Evolutionary conservation across 2,888 invertebrate species (phyloP).

Genomic region (Monoplex corrugatus): DNA sequence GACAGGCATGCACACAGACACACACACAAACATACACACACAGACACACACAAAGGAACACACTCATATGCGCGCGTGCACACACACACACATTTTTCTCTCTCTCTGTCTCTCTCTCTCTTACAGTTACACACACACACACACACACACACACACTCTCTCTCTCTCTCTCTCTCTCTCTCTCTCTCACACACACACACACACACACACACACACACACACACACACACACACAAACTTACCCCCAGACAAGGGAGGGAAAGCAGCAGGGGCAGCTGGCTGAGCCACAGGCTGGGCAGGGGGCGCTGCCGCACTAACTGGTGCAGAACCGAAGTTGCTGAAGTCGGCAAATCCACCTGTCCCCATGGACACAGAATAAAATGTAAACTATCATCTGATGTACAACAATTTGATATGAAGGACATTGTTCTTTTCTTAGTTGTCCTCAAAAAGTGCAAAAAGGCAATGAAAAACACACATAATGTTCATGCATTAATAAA

Average conservation of each 20-base stretch:
- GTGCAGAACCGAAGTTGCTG: slow-evolving; percentile 71
- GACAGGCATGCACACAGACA: neutral
- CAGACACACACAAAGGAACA: neutral
- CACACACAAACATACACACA: neutral
- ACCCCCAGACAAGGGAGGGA: slow-evolving; percentile 54
- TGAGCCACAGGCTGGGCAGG: slow-evolving; percentile 62
- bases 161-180: neutral
- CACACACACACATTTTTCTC: neutral
- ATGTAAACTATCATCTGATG: neutral
- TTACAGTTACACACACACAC: neutral
- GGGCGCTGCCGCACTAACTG: slow-evolving; percentile 57
- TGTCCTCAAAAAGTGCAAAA: no score
- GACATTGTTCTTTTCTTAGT: no score
- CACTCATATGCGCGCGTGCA: neutral
- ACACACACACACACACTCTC: neutral
- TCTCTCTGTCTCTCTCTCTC: neutral
- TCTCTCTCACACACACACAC: neutral
- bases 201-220: neutral
- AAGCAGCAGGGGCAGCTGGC: slow-evolving; percentile 46
- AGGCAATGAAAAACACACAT: no score
- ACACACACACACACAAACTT: neutral
- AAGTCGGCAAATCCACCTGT: slow-evolving; percentile 82
- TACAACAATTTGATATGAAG: neutral
- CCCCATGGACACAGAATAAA: no score
- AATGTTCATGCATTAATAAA: no score